A percentile compares a stretch with the other conserved stretches of the same genome.
Evolutionary conservation across 2,797 vertebrate species (phyloP).

Genomic region (Petrocephalus schoutedeni): DNA sequence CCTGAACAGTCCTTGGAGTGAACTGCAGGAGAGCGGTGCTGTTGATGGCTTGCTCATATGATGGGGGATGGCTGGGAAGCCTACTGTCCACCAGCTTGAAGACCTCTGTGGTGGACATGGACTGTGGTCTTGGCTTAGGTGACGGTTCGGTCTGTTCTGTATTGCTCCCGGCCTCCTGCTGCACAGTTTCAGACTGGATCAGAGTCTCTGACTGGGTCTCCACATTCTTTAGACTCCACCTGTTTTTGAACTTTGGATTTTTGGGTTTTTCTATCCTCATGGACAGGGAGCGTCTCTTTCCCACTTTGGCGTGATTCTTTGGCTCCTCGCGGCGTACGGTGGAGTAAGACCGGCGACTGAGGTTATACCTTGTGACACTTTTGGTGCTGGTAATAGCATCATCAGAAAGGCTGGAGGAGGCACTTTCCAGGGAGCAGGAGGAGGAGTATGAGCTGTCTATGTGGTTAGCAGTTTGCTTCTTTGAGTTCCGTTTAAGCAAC

Average conservation of each 20-base stretch:
- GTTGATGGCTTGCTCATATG: conserved; percentile 66
- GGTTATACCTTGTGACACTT: conserved; percentile 48
- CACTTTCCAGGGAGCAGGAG: conserved; percentile 59
- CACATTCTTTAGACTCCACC: conserved; percentile 30
- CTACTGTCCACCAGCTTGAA: conserved; percentile 61
- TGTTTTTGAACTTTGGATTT: conserved; percentile 9
- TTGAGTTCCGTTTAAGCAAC: conserved; percentile 22
- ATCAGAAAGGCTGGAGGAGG: conserved; percentile 52
- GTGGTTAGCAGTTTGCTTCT: conserved; percentile 23
- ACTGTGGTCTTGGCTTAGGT: conserved; percentile 23
- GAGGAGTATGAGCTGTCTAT: conserved; percentile 44
- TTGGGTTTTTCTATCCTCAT: conserved; percentile 48
- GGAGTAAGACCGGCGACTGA: conserved; percentile 56
- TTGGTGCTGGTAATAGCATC: conserved; percentile 58
- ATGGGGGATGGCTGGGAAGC: conserved; percentile 60
- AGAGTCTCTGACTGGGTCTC: conserved; percentile 42
- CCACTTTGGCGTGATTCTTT: conserved; percentile 40
- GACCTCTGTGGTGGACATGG: conserved; percentile 58
- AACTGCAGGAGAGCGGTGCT: conserved; percentile 21
- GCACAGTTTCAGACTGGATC: conserved; percentile 37
- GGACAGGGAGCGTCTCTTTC: conserved; percentile 68
- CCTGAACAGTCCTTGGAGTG: conserved; percentile 53
- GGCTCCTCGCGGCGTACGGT: conserved; percentile 36
- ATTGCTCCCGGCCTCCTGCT: conserved; percentile 43
- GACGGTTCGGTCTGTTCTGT: conserved; percentile 30